A percentile compares a stretch with the other conserved stretches of the same genome.
Conservation (phyloP, 2,888 invertebrate genomes). For the Luperina nickerlii region DNA sequence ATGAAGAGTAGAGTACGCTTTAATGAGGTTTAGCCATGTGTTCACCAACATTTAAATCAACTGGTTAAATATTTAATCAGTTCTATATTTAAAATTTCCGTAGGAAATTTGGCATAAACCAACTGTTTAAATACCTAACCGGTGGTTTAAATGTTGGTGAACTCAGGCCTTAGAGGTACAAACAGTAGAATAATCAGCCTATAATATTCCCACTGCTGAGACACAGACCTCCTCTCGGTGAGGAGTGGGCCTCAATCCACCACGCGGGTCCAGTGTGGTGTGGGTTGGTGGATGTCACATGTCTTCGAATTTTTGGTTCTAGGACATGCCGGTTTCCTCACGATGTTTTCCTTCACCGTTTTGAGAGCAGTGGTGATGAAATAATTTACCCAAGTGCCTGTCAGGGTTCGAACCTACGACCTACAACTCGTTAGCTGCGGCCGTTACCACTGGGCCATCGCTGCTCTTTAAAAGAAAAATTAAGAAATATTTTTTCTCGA, state of each 20-base stretch:
- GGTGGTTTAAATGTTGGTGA: no score
- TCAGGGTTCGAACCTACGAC: background rate
- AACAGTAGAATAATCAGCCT: background rate
- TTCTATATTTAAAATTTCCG: no score
- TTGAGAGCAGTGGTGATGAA: background rate
- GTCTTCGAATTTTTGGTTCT: background rate
- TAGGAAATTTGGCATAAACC: no score
- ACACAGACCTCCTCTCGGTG: background rate
- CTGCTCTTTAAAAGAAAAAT: background rate
- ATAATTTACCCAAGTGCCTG: background rate
- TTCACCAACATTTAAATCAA: no score
- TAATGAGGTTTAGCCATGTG: background rate
- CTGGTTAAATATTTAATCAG: no score
- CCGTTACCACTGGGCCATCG: background rate
- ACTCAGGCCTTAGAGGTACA: no score
- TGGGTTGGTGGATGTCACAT: background rate
- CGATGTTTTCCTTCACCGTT: background rate
- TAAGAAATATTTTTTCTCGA: background rate
- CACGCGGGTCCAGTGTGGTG: no score
- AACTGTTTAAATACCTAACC: no score
- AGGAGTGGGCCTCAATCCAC: background rate
- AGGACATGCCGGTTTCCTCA: background rate
- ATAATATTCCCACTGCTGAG: background rate
- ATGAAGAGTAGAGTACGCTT: background rate
- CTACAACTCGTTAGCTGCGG: background rate